Evolutionary conservation across 1,140 invertebrate genomes (phyloP), one percentile per base, ranked within the genome.

Genomic region (Episyrphus balteatus): DNA sequence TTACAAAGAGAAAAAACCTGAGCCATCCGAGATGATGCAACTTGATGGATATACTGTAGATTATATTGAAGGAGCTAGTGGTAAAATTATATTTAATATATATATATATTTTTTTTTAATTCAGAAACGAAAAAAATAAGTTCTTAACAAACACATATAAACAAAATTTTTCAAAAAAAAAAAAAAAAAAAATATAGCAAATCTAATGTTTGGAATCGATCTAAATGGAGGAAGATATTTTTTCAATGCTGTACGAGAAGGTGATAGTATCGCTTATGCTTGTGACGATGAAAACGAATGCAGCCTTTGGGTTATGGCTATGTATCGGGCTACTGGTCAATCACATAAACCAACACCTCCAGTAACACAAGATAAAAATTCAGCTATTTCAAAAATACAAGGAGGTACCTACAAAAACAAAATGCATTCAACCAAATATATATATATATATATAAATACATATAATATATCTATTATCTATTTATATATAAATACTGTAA

Each of bases 1-100:
- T 62, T 99, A 98, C 70, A 91, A 97, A 68, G 94, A 99, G 68
- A 99, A 98, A 73, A 98, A 98, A 73, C 89, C 92, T 17, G 95
- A 99, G 70, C 96, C 97, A 1, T 93, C 92, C 40, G 97, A 99
- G 73, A 97, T 99, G 89, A 93, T 98, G 87, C 94, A 98, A 68
- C 74, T 99, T 18, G 95, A 99, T 75, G 94, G 93, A 2, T 99
- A 96, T 70, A 99, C 95, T 47, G 95, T 99, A 13, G 96, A 99
- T 70, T 99, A 99, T 70, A 96, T 97, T 63, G 95, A 98, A 73
- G 79, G 90, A 55, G 86, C 88, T 50, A 86, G 83, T 71, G 86
- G 84, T 88, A 73, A 68, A 37, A 36, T 9, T 31, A 26, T 26
- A n/a, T n/a, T 40, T 10, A 34, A 34, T 10, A 34, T 34, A 10